phyloP scores from a whole-genome alignment of 2,113 vertebrate genomes.

The Chaetura pelagica region DNA sequence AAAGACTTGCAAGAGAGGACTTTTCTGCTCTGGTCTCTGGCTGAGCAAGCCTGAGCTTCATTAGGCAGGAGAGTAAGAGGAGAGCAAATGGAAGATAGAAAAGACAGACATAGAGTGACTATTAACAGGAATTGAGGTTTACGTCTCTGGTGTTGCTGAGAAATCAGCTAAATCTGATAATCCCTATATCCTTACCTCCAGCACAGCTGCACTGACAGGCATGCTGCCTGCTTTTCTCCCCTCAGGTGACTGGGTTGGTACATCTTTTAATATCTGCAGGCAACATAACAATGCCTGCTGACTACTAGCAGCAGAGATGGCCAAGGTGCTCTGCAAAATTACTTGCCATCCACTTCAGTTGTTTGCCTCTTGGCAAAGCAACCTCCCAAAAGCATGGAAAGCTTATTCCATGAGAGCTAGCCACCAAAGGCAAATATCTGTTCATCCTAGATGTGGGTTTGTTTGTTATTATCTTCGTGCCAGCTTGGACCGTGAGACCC shows the following conservation, averaged over 20 bases:
- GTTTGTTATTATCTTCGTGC: background rate
- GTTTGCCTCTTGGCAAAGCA: background rate
- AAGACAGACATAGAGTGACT: background rate
- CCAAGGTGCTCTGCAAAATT: background rate
- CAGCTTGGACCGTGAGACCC: background rate
- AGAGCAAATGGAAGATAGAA: background rate
- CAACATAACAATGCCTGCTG: background rate
- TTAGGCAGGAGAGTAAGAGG: background rate
- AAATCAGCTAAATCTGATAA: background rate
- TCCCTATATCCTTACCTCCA: background rate
- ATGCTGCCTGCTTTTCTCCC: background rate
- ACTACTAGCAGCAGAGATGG: background rate
- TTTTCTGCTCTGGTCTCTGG: background rate
- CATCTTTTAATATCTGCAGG: background rate
- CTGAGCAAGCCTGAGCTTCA: background rate
- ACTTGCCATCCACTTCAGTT: background rate
- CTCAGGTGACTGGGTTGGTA: background rate
- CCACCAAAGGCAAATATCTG: background rate
- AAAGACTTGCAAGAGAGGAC: background rate
- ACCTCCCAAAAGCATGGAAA: background rate
- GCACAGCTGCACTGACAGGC: background rate
- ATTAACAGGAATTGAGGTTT: slow-evolving; percentile 3
- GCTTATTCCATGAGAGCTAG: background rate
- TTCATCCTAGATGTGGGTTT: background rate
- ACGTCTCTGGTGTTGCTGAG: background rate